Conservation (phyloP, 2,113 vertebrate genomes). For the Neoarius graeffei region DNA sequence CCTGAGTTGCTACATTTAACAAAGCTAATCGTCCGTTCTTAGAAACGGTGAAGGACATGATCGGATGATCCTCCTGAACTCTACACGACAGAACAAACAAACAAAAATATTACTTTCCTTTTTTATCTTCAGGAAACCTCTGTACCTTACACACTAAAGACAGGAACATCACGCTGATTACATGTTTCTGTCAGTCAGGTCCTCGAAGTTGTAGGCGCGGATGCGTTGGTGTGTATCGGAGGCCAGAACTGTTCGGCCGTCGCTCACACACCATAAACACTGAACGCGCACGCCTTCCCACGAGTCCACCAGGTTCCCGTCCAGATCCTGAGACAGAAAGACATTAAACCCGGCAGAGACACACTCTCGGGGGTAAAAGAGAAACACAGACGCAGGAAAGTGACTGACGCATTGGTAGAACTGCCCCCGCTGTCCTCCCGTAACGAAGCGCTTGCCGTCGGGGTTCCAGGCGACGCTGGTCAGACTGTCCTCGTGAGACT, state of each 20-base stretch:
- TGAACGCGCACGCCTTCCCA: slow-evolving; percentile 99
- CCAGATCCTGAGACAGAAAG: slow-evolving; percentile 82
- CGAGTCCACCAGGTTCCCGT: slow-evolving; percentile 96
- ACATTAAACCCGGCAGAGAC: neutral
- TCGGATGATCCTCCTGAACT: slow-evolving; percentile 99
- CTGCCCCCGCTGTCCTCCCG: slow-evolving; percentile 94
- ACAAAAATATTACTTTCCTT: neutral
- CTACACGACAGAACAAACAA: slow-evolving; percentile 66
- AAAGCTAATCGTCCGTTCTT: slow-evolving; percentile 99
- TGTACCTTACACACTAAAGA: neutral
- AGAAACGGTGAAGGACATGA: slow-evolving; percentile 99
- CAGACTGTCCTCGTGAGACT: slow-evolving; percentile 98
- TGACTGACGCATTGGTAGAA: slow-evolving; percentile 98
- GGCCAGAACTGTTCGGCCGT: slow-evolving; percentile 94
- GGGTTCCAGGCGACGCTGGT: slow-evolving; percentile 99
- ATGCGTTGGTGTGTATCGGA: slow-evolving; percentile 98
- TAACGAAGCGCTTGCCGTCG: slow-evolving; percentile 96
- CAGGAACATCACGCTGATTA: slow-evolving; percentile 53
- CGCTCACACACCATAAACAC: slow-evolving; percentile 96
- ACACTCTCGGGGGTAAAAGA: neutral
- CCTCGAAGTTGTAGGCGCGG: slow-evolving; percentile 98
- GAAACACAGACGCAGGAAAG: neutral
- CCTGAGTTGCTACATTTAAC: slow-evolving; percentile 99
- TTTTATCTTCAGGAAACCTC: too few species aligned
- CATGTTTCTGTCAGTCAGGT: slow-evolving; percentile 99